Evolutionary conservation across 2,888 invertebrate species (phyloP).

Genomic region (Cremastinae sp.): DNA sequence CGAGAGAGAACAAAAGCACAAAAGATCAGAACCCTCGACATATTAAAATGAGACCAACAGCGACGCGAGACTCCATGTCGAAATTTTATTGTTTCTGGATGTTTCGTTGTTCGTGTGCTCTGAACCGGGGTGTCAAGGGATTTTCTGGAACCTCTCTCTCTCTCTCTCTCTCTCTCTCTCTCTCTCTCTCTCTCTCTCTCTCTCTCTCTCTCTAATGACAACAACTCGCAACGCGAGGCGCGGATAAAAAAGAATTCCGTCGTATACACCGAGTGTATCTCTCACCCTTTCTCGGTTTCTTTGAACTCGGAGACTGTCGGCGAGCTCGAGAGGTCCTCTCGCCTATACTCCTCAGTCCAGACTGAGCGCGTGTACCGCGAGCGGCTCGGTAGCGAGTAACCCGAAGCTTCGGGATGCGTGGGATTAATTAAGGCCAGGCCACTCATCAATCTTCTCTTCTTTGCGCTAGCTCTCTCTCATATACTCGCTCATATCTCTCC

Average conservation of each 20-base stretch:
- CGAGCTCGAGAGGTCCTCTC: conserved; percentile 19
- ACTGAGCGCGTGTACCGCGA: conserved; percentile 4
- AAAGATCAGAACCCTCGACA: conserved; percentile 24
- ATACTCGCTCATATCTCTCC: neutral
- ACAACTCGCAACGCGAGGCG: conserved; percentile 12
- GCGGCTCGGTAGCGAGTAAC: conserved; percentile 30
- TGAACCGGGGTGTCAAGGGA: too few species aligned
- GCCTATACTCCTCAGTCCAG: conserved; percentile 4
- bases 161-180: conserved; percentile 1
- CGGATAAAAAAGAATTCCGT: conserved; percentile 44
- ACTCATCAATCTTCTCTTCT: conserved; percentile 75
- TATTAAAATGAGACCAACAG: too few species aligned
- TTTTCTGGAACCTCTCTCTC: too few species aligned
- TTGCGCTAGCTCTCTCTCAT: conserved; percentile 64
- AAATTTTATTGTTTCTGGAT: too few species aligned
- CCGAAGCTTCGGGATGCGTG: conserved; percentile 60
- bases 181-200: conserved; percentile 8
- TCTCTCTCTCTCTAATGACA: neutral
- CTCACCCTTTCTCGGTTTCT: neutral
- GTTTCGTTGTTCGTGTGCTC: neutral
- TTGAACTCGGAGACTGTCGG: conserved; percentile 14
- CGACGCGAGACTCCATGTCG: too few species aligned
- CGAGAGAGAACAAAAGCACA: conserved; percentile 6
- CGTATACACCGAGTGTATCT: conserved; percentile 21
- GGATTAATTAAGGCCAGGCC: conserved; percentile 73